phyloP scores from a whole-genome alignment of 30 jellyfish, hydroid and myxozoan species.

The Chrysaora quinquecirrha region DNA sequence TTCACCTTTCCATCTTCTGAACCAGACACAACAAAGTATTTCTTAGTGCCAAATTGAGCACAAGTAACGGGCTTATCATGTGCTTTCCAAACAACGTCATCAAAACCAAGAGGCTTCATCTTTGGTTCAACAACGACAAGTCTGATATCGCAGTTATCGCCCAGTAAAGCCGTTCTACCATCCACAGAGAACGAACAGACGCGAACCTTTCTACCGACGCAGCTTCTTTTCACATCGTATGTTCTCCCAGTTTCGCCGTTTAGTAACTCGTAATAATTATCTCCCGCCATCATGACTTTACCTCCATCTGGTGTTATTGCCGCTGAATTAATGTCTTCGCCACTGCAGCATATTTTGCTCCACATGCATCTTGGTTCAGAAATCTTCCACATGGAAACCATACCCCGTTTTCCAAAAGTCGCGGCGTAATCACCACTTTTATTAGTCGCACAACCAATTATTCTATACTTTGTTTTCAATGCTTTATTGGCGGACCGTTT shows the following conservation, averaged over 20 bases:
- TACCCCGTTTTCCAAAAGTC: constrained; percentile 50
- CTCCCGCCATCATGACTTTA: constrained; percentile 48
- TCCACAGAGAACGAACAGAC: constrained; percentile 25
- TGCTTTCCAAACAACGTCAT: constrained; percentile 43
- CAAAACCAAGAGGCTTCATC: constrained; percentile 39
- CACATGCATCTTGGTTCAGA: constrained; percentile 9
- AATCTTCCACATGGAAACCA: constrained; percentile 28
- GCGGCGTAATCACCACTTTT: constrained; percentile 6
- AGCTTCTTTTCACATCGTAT: constrained; percentile 29
- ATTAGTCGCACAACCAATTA: constrained; percentile 18
- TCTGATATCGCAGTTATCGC: constrained; percentile 37
- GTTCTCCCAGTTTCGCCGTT: constrained; percentile 41
- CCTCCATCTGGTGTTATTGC: constrained; percentile 29
- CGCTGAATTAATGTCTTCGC: constrained; percentile 40
- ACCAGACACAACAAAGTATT: constrained; percentile 16
- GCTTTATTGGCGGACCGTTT: neutral
- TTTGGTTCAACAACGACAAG: constrained; percentile 36
- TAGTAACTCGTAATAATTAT: constrained; percentile 32
- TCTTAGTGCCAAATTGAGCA: constrained; percentile 9
- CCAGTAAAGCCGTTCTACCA: constrained; percentile 35
- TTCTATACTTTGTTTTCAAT: constrained; percentile 6
- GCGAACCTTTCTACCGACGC: constrained; percentile 45
- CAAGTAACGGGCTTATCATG: constrained; percentile 16
- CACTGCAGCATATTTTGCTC: constrained; percentile 52
- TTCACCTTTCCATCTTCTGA: constrained; percentile 33